Conservation (phyloP, 1,140 invertebrate genomes). For the Habropoda laboriosa region DNA sequence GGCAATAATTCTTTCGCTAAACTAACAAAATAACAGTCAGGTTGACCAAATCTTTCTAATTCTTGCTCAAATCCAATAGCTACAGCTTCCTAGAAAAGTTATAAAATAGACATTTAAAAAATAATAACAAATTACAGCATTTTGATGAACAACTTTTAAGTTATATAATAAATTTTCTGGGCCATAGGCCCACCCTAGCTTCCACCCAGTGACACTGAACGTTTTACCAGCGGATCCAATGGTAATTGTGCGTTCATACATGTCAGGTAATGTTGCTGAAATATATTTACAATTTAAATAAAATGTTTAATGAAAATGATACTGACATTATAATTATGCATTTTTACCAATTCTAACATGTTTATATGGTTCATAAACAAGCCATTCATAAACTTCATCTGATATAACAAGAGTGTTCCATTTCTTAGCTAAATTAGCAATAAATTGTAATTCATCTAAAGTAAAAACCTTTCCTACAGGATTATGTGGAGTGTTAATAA, state of each 20-base stretch:
- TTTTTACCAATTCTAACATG: constrained; percentile 93
- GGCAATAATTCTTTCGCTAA: constrained; percentile 89
- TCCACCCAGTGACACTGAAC: constrained; percentile 99
- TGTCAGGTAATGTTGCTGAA: constrained; percentile 94
- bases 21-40: constrained; percentile 93
- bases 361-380: constrained; percentile 92
- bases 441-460: constrained; percentile 87
- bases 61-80: constrained; percentile 95
- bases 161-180: constrained; percentile 90
- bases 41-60: constrained; percentile 85
- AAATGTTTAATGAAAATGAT: constrained; percentile 27
- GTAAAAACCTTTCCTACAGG: constrained; percentile 96
- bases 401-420: constrained; percentile 95
- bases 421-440: constrained; percentile 95
- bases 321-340: background rate
- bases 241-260: constrained; percentile 99
- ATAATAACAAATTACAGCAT: constrained; percentile 84
- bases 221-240: constrained; percentile 99
- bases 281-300: constrained; percentile 35
- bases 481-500: constrained; percentile 98
- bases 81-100: constrained; percentile 90
- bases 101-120: constrained; percentile 37
- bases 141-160: constrained; percentile 95
- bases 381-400: constrained; percentile 99
- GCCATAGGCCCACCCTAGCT: constrained; percentile 98